Conservation (phyloP, 1,140 invertebrate genomes). For the Apis mellifera region Amel_HAv3.1 CM009936.2:5347001-5347500, state of each 20-base stretch:
- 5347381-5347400: neutral
- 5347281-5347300: constrained; percentile 60
- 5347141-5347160: neutral
- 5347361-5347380: neutral
- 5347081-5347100: constrained; percentile 13
- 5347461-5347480: neutral
- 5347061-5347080: constrained; percentile 28
- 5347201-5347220: constrained; percentile 43
- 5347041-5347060: constrained; percentile 13
- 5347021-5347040: constrained; percentile 72
- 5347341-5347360: constrained; percentile 12
- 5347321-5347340: constrained; percentile 9
- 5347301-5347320: constrained; percentile 32
- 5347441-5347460: neutral
- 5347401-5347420: too few relatives aligned
- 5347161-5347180: neutral
- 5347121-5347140: neutral
- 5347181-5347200: constrained; percentile 33
- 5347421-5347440: neutral
- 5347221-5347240: constrained; percentile 30
- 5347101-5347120: neutral
- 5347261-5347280: constrained; percentile 69
- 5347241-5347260: constrained; percentile 41
- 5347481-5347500: neutral
- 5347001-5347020: constrained; percentile 86